These are phyloP conservation scores for Capromys pilorides DNA, from an alignment of 2,797 vertebrate genomes.

Conservation along the genomic window DNA sequence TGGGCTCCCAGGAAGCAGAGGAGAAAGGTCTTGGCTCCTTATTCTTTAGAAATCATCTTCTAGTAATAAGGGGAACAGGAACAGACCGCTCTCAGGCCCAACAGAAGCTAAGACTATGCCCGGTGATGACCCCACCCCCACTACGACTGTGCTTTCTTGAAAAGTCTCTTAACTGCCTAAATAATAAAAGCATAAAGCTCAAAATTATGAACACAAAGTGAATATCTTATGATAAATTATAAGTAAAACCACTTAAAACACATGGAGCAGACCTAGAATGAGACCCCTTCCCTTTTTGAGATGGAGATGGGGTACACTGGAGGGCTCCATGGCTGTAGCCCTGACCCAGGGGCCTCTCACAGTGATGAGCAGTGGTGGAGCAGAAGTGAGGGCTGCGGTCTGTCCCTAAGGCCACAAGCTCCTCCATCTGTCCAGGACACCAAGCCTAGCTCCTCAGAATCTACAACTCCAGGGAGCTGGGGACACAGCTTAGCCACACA, in stretches of 20 bases:
- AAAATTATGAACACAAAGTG: not conserved
- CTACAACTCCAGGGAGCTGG: too few relatives aligned
- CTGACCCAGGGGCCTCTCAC: too few relatives aligned
- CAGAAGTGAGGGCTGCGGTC: not conserved
- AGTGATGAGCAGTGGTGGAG: fast-evolving
- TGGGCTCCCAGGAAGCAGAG: not conserved
- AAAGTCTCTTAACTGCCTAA: not conserved
- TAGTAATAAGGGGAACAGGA: not conserved
- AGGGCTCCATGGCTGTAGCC: fast-evolving
- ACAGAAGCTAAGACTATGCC: not conserved
- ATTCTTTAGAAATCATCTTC: not conserved
- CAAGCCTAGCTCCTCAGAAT: not conserved
- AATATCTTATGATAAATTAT: not conserved
- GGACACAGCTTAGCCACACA: too few relatives aligned
- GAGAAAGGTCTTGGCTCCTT: not conserved
- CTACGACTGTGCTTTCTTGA: not conserved
- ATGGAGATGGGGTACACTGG: not conserved
- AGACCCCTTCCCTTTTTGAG: not conserved
- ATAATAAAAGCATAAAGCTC: not conserved
- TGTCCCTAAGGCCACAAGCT: not conserved
- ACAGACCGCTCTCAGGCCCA: fast-evolving
- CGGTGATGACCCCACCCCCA: fast-evolving
- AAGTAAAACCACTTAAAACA: not conserved
- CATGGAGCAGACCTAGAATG: not conserved
- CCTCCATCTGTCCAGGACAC: not conserved